These are phyloP conservation scores for Nasonia oneida DNA, from an alignment of 2,888 invertebrate genomes.

Conservation along the genomic window DNA sequence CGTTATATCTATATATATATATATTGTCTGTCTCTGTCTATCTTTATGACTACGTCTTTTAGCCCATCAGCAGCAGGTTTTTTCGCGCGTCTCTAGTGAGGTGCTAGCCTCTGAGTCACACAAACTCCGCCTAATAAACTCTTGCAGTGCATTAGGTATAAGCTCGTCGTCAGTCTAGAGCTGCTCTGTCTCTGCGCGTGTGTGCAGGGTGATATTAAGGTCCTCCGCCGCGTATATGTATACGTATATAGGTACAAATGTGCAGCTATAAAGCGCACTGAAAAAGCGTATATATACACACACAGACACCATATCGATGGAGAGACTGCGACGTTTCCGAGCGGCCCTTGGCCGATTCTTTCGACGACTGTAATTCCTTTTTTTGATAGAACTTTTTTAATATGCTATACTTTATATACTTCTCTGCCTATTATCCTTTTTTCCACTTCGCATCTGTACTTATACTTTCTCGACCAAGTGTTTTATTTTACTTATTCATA, in stretches of 20 bases:
- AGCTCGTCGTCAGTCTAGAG: background rate
- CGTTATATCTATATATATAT: background rate
- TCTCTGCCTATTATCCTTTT: background rate
- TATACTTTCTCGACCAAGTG: background rate
- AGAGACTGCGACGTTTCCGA: constrained; percentile 59
- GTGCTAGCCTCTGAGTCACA: constrained; percentile 4
- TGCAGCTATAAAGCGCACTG: background rate
- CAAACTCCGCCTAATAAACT: background rate
- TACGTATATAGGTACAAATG: background rate
- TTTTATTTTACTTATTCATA: background rate
- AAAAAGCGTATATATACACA: constrained; percentile 5
- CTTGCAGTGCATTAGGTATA: background rate
- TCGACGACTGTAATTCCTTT: constrained; percentile 59
- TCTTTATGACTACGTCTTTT: background rate
- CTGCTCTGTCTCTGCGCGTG: background rate
- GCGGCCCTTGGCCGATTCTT: constrained; percentile 58
- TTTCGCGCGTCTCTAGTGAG: background rate
- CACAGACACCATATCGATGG: constrained; percentile 57
- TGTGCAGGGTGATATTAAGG: background rate
- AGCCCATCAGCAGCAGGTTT: background rate
- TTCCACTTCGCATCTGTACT: background rate
- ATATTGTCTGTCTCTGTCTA: constrained; percentile 6
- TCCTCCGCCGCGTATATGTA: constrained; percentile 15
- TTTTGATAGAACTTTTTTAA: constrained; percentile 29
- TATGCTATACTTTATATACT: background rate